Percentiles rank a stretch among this genome's conserved stretches.
These are phyloP conservation scores for Yponomeuta malinellus DNA, from an alignment of 2,888 invertebrate species.

Conservation along the genomic window DNA sequence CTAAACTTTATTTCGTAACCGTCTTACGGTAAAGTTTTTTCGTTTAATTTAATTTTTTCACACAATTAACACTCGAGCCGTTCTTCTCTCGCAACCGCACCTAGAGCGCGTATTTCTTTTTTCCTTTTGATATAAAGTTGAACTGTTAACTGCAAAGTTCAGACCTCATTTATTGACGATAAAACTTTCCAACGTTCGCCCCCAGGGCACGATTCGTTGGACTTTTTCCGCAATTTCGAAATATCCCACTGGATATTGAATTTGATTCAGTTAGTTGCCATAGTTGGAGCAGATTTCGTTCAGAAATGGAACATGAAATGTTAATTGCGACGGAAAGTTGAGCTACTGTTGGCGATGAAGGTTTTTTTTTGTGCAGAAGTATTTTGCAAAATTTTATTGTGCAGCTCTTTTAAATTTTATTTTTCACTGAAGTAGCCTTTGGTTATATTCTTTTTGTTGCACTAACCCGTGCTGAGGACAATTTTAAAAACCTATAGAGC, in stretches of 20 bases:
- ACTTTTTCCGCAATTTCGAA: not conserved
- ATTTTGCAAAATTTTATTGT: too few relatives aligned
- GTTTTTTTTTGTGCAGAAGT: too few relatives aligned
- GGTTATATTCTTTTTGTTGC: too few relatives aligned
- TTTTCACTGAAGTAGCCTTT: too few relatives aligned
- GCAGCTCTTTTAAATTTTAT: too few relatives aligned
- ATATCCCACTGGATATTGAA: not conserved
- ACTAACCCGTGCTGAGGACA: too few relatives aligned
- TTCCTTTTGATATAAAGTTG: not conserved
- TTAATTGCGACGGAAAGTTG: not conserved
- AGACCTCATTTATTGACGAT: constrained; percentile 3
- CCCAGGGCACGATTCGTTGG: not conserved
- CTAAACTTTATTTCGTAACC: too few relatives aligned
- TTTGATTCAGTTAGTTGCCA: not conserved
- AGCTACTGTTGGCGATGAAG: not conserved
- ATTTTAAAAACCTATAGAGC: too few relatives aligned
- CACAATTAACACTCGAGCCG: not conserved
- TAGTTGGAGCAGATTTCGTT: not conserved
- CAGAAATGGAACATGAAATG: not conserved
- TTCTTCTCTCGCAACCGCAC: not conserved
- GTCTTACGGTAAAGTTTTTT: too few relatives aligned
- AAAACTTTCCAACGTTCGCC: not conserved
- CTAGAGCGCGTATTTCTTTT: not conserved
- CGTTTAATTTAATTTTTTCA: too few relatives aligned
- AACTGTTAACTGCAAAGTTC: constrained; percentile 1